phyloP scores from a whole-genome alignment of 1,140 invertebrate genomes.

The Babylonia areolata region DNA sequence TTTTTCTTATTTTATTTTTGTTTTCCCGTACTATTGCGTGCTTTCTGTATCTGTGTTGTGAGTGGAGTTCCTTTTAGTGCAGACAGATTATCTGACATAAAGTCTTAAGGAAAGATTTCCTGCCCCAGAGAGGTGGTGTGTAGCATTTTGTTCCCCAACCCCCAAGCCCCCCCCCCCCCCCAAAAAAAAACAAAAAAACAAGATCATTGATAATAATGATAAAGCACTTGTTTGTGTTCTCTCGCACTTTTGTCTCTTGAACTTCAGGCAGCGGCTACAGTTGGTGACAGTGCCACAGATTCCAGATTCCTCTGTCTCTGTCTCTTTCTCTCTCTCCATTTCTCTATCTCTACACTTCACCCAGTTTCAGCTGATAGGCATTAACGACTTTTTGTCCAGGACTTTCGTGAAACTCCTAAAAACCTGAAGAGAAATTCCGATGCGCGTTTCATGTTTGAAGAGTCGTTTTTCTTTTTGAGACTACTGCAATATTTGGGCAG shows the following conservation, averaged over 20 bases:
- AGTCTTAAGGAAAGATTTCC: too few species aligned
- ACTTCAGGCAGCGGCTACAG: background rate
- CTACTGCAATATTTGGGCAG: too few species aligned
- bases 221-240: conserved; percentile 12
- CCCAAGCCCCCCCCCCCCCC: too few species aligned
- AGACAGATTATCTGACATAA: conserved; percentile 10
- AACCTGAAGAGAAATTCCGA: too few species aligned
- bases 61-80: conserved; percentile 16
- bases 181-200: too few species aligned
- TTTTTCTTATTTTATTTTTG: background rate
- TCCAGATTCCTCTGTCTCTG: background rate
- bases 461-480: too few species aligned
- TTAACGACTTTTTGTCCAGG: too few species aligned
- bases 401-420: too few species aligned
- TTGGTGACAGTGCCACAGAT: conserved; percentile 3
- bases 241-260: background rate
- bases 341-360: background rate
- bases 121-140: background rate
- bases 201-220: background rate
- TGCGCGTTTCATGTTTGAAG: too few species aligned
- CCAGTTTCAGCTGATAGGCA: background rate
- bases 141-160: background rate
- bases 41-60: conserved; percentile 1
- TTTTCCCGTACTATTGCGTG: background rate
- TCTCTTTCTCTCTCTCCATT: background rate